Conservation (phyloP, 1,140 invertebrate genomes). For the Sarcophaga bullata region DNA sequence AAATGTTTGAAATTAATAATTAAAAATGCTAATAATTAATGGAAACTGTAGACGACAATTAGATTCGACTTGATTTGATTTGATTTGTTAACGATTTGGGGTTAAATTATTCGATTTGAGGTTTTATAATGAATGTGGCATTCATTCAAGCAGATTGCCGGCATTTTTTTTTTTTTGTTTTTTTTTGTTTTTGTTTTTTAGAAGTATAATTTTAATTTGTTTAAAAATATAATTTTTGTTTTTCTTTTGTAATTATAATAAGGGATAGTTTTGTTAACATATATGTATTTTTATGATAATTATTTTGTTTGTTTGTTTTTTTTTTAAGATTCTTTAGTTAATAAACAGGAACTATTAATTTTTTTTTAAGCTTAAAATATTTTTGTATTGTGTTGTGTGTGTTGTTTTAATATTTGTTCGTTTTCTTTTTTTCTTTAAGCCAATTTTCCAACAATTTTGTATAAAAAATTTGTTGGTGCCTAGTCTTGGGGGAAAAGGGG, state of each 20-base stretch:
- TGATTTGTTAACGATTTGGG: no score
- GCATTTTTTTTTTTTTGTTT: conserved; percentile 25
- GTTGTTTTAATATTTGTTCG: not conserved
- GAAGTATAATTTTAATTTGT: not conserved
- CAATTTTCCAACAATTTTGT: no score
- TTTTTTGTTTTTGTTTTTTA: conserved; percentile 8
- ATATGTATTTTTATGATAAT: no score
- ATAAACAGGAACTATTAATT: conserved; percentile 37
- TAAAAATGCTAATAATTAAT: no score
- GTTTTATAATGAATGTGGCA: no score
- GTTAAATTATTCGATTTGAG: no score
- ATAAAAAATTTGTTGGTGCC: not conserved
- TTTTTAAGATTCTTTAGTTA: conserved; percentile 9
- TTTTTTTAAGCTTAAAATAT: not conserved
- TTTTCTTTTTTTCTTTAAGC: no score
- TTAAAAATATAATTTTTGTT: not conserved
- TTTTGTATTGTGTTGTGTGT: not conserved
- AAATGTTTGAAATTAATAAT: no score
- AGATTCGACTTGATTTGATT: no score
- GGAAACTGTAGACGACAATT: no score
- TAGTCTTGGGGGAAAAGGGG: not conserved
- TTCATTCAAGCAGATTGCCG: conserved; percentile 13
- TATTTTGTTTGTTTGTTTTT: not conserved
- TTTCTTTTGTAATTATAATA: not conserved
- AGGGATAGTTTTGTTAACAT: not conserved